These are phyloP conservation scores for Nysson spinosus DNA, from an alignment of 2,888 invertebrate genomes.

Conservation along the genomic window DNA sequence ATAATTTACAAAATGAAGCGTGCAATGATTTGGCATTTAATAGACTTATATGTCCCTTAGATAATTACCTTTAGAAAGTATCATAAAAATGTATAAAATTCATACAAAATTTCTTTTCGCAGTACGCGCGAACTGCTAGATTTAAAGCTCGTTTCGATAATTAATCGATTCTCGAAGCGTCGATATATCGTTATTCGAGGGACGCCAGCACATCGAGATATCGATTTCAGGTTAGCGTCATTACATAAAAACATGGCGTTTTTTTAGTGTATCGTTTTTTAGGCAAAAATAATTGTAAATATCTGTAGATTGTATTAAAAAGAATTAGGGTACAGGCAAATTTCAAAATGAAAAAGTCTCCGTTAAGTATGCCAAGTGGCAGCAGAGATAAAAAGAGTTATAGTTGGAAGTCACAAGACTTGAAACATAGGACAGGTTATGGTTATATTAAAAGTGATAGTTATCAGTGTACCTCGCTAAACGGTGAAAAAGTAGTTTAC, in stretches of 20 bases:
- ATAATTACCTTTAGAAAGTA: too few relatives aligned
- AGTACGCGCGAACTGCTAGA: too few relatives aligned
- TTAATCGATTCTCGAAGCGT: not conserved
- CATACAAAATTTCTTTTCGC: too few relatives aligned
- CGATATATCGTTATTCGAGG: conserved; percentile 3
- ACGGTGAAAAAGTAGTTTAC: conserved; percentile 18
- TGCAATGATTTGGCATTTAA: too few relatives aligned
- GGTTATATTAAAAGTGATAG: conserved; percentile 32
- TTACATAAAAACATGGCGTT: conserved; percentile 20
- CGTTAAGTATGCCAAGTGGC: conserved; percentile 63
- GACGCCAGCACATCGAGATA: conserved; percentile 12
- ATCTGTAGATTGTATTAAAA: conserved; percentile 23
- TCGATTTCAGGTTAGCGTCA: conserved; percentile 12
- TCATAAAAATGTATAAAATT: too few relatives aligned
- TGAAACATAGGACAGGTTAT: conserved; percentile 54
- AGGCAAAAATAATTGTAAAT: conserved; percentile 33
- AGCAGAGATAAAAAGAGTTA: conserved; percentile 39
- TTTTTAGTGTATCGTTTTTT: conserved; percentile 31
- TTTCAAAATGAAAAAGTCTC: conserved; percentile 65
- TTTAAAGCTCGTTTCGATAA: too few relatives aligned
- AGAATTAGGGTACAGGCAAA: conserved; percentile 4
- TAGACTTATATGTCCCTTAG: too few relatives aligned
- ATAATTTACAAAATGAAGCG: too few relatives aligned
- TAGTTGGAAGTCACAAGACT: conserved; percentile 47
- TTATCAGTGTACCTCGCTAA: conserved; percentile 40